Evolutionary conservation across 2,797 vertebrate species (phyloP), one percentile per base, ranked within the genome.

Genomic region (Falco concolor): DNA sequence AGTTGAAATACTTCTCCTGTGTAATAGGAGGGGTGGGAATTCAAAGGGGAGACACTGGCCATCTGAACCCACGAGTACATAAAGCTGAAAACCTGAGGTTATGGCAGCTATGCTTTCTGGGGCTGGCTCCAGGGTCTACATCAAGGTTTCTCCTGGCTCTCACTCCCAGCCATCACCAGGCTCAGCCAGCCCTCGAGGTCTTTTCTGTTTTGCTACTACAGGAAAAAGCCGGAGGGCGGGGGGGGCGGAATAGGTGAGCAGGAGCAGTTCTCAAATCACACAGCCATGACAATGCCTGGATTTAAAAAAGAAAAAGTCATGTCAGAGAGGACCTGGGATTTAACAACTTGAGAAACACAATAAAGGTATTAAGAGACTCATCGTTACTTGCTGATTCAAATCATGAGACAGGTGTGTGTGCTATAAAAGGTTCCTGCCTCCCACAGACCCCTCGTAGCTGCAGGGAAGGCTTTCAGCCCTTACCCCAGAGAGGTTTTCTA

Each of bases 391-490:
- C 32, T 40, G 47, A 34, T 45, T 79, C 28, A 72, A 59, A 72
- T 38, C 34, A 19, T 34, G n/a, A n/a, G 9, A 30, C 14, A 19
- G 42, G 13, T 0, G 0, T 50, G 16, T 61, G 21, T 38, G 54
- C 22, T 49, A 11, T 16, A 24, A 44, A 36, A 65, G 19, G 60
- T 50, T 73, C 45, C 84, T 79, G 32, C 44, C 38, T 80, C 32
- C 13, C 12, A 12, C 3, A 70, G 14, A 21, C 12, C 36, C 16
- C 8, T 53, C 8, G 16, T 0, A 78, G 34, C 59, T 24, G 17
- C 67, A 18, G 32, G 25, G 8, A 61, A 61, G 13, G 24, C 6
- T 10, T 23, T n/a, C 32, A 50, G 56, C 32, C 17, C 61, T 59
- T 22, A 32, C 7, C 16, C 9, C 27, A 42, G 8, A 36, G 2